Percentiles rank a stretch among this genome's conserved stretches.
These are phyloP conservation scores for Sapajus apella DNA, from an alignment of 2,113 vertebrate genomes.

Conservation along the genomic window DNA sequence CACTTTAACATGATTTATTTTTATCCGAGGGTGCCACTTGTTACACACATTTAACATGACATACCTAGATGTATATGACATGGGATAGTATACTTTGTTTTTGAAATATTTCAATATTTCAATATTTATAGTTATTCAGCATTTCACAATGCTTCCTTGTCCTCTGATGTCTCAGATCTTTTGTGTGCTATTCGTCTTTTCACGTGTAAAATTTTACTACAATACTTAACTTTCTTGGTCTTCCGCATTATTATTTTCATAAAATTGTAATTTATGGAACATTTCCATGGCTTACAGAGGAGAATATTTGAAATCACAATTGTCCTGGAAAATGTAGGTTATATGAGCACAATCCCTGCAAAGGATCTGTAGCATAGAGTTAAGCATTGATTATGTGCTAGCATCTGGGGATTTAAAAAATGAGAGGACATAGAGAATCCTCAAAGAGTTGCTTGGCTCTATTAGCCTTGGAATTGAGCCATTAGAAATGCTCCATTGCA, in stretches of 20 bases:
- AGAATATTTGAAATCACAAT: slow-evolving; percentile 33
- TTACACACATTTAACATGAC: neutral
- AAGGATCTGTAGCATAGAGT: neutral
- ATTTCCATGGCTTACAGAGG: neutral
- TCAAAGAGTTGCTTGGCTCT: slow-evolving; percentile 61
- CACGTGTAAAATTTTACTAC: neutral
- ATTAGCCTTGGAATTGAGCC: slow-evolving; percentile 72
- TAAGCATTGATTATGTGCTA: slow-evolving; percentile 57
- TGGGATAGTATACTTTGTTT: neutral
- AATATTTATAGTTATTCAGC: too few relatives aligned
- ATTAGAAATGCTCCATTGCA: slow-evolving; percentile 73
- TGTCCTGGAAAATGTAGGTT: slow-evolving; percentile 1
- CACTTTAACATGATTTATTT: neutral
- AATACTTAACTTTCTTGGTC: neutral
- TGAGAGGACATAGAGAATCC: slow-evolving; percentile 26
- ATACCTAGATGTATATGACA: neutral
- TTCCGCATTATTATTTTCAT: neutral
- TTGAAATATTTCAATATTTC: neutral
- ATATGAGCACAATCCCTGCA: neutral
- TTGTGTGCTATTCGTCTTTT: neutral
- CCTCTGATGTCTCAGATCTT: neutral
- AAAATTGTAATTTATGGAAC: neutral
- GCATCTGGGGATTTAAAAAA: slow-evolving; percentile 56
- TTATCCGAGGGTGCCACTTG: neutral
- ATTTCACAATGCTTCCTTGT: neutral